These are phyloP conservation scores for Anomalospiza imberbis DNA, from an alignment of 2,797 vertebrate species.

Conservation along the genomic window DNA sequence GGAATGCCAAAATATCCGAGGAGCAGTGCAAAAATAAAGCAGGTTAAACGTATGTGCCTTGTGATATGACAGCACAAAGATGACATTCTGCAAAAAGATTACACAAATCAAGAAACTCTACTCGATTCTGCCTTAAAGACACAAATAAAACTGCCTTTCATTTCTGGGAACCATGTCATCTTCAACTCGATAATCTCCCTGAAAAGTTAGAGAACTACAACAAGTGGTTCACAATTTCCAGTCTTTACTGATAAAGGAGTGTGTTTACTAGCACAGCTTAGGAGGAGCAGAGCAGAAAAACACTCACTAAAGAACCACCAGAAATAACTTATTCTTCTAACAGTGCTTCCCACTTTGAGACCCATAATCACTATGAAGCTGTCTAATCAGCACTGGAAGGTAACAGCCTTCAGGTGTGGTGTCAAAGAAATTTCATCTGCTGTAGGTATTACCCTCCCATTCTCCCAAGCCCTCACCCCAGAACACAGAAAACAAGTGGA, in stretches of 20 bases:
- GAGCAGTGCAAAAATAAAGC: neutral
- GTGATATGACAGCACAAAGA: neutral
- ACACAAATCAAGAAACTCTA: slow-evolving; percentile 47
- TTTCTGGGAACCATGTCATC: neutral
- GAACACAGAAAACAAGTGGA: neutral
- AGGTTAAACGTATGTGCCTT: neutral
- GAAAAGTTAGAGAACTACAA: neutral
- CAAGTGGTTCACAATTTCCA: neutral
- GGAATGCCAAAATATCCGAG: neutral
- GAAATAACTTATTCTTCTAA: neutral
- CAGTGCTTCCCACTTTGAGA: neutral
- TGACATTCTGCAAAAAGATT: neutral
- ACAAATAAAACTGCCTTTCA: neutral
- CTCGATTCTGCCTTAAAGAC: neutral
- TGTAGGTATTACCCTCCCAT: neutral
- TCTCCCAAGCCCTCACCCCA: neutral
- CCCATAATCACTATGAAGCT: neutral
- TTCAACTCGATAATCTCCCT: neutral
- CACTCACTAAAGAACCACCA: neutral
- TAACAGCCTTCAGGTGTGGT: neutral
- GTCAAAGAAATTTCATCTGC: neutral
- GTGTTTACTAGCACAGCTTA: neutral
- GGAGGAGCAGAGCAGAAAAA: neutral
- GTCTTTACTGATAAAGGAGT: neutral
- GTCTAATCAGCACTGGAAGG: neutral